Evolutionary conservation across 1,140 invertebrate genomes (phyloP), one percentile per base, ranked within the genome.

Genomic region (Drosophila triauraria): DNA sequence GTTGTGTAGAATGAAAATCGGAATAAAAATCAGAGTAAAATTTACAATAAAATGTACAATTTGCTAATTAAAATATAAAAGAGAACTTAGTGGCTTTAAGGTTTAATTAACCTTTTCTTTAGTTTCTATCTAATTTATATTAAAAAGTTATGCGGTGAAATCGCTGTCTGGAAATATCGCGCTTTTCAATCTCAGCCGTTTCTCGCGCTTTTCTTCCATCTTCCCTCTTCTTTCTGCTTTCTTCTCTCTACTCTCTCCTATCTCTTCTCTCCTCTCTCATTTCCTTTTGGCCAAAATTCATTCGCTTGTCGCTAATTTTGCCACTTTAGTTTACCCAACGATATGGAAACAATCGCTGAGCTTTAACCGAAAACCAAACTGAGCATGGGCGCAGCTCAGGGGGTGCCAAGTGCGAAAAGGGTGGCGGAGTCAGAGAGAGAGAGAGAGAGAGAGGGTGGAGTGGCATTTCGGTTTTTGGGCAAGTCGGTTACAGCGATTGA

Each of bases 401-500:
- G 32, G 12, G 12, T 8, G 30, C 12, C 17, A 15, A 40, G 20
- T 56, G 35, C 53, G 17, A 43, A 44, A 43, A 30, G 30, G 53
- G 53, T 62, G 42, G 42, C 12, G 32, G 23, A 23, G 32, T n/a
- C 9, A 30, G 46, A 7, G 15, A 32, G 32, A 35, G 2, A 25
- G 27, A 20, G 10, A 20, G 32, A 3, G 10, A 27, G n/a, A 17
- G 27, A 13, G 5, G 4, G 40, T 48, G 64, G 46, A 38, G 64
- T 46, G 43, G 58, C 71, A 78, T 75, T 87, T 88, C 47, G 80
- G 84, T 83, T 87, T 82, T 87, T 80, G 80, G 80, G 48, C 68
- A 78, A 87, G 83, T 80, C 82, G 85, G 84, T 80, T 88, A 87
- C 84, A 83, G 84, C 84, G 84, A 88, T 88, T 88, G 85, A 88